A percentile compares a stretch with the other conserved stretches of the same genome.
Evolutionary conservation across 2,113 vertebrate genomes (phyloP).

Genomic region (Dolichotis patagonum): DNA sequence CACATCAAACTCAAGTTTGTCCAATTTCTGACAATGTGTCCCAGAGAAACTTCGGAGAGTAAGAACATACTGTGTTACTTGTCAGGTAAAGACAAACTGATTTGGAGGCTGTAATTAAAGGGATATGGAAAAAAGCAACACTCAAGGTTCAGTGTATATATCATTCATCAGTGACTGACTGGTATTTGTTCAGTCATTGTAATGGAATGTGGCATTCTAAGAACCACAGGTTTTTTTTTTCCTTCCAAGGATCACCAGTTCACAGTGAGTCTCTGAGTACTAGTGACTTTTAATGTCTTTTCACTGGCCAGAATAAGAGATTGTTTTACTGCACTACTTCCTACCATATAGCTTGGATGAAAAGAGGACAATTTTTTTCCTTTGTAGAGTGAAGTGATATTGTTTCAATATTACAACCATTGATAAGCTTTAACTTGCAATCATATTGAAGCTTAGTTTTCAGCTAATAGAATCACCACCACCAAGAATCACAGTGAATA

Average conservation of each 20-base stretch:
- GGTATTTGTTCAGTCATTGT: not conserved
- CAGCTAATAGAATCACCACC: not conserved
- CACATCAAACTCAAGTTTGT: not conserved
- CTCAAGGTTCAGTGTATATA: not conserved
- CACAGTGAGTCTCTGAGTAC: conserved; percentile 32
- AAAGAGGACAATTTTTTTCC: not conserved
- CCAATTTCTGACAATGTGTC: not conserved
- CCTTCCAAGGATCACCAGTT: not conserved
- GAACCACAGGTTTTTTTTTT: not conserved
- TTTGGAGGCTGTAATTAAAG: not conserved
- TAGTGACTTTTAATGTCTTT: conserved; percentile 53
- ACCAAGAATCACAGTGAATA: not conserved
- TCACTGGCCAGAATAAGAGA: not conserved
- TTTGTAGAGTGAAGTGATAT: not conserved
- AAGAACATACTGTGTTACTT: not conserved
- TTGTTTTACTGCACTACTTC: not conserved
- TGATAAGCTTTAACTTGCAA: not conserved
- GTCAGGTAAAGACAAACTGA: not conserved
- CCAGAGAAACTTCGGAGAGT: not conserved
- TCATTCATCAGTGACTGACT: not conserved
- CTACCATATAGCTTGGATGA: not conserved
- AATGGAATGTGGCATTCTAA: not conserved
- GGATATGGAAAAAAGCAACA: not conserved
- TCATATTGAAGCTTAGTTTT: not conserved
- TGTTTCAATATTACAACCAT: not conserved